Percentiles rank a stretch among this genome's conserved stretches.
Evolutionary conservation across 2,113 vertebrate genomes (phyloP).

Genomic region (Melanostigma gelatinosum): DNA sequence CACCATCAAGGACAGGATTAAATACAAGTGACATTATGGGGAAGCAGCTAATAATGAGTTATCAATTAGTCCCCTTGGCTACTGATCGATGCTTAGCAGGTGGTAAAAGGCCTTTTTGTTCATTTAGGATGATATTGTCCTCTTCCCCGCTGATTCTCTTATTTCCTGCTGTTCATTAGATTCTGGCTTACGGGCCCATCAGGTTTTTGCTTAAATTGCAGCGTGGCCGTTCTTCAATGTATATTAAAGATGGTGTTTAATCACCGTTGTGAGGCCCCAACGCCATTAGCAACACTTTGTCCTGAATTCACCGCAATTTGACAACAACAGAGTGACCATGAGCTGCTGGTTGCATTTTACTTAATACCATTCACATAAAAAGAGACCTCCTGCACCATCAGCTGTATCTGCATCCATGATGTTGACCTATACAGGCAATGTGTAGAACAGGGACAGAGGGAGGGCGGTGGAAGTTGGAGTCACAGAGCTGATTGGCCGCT

Average conservation of each 20-base stretch:
- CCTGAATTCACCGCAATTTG: conserved; percentile 40
- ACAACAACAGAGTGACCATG: conserved; percentile 8
- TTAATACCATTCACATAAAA: conserved; percentile 43
- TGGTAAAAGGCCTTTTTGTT: conserved; percentile 81
- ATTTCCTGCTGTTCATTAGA: conserved; percentile 81
- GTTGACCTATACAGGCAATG: conserved; percentile 51
- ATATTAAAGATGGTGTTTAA: conserved; percentile 82
- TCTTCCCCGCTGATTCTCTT: conserved; percentile 72
- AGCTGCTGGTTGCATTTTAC: conserved; percentile 21
- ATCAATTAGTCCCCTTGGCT: conserved; percentile 85
- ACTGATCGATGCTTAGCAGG: conserved; percentile 85
- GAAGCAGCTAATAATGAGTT: conserved; percentile 84
- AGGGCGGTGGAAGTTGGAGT: conserved; percentile 12
- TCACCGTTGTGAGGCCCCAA: conserved; percentile 54
- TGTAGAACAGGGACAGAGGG: background rate
- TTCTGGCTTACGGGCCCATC: conserved; percentile 66
- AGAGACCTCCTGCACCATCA: conserved; percentile 7
- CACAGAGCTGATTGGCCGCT: conserved; percentile 59
- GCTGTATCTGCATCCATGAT: conserved; percentile 34
- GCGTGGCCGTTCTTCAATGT: conserved; percentile 74
- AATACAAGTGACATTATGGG: conserved; percentile 83
- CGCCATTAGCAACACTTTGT: conserved; percentile 27
- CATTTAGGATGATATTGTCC: conserved; percentile 78
- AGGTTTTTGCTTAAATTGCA: conserved; percentile 77
- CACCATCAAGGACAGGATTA: conserved; percentile 81